Percentiles rank a stretch among this genome's conserved stretches.
Conservation (phyloP, 2,888 invertebrate species). For the Volucella inanis region DNA sequence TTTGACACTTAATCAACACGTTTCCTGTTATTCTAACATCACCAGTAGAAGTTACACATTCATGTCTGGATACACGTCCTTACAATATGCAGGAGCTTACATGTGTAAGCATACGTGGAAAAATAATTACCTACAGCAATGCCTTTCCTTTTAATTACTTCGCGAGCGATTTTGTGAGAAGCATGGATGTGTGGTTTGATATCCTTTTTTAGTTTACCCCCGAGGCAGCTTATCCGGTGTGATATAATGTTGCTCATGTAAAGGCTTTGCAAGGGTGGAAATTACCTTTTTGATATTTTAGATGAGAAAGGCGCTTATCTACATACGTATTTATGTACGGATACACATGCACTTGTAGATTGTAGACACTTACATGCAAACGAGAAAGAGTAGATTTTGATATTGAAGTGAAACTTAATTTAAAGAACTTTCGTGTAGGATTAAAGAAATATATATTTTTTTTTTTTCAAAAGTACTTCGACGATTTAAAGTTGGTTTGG, state of each 20-base stretch:
- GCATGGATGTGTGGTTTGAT: constrained; percentile 34
- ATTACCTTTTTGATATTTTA: constrained; percentile 45
- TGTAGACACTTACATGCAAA: too few relatives aligned
- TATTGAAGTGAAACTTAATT: too few relatives aligned
- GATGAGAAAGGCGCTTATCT: not conserved
- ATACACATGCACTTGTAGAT: too few relatives aligned
- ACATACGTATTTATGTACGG: too few relatives aligned
- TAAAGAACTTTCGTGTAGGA: too few relatives aligned
- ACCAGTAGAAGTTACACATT: constrained; percentile 29
- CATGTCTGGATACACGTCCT: constrained; percentile 18
- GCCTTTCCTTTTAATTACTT: constrained; percentile 67
- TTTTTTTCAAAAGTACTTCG: too few relatives aligned
- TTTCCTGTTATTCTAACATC: constrained; percentile 42
- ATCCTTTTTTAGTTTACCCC: constrained; percentile 49
- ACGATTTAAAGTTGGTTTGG: too few relatives aligned
- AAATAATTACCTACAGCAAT: constrained; percentile 69
- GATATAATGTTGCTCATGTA: constrained; percentile 27
- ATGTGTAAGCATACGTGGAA: constrained; percentile 67
- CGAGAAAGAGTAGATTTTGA: too few relatives aligned
- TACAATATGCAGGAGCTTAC: constrained; percentile 32
- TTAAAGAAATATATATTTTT: too few relatives aligned
- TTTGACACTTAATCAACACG: constrained; percentile 64
- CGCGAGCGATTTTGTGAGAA: constrained; percentile 40
- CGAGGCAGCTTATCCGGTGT: constrained; percentile 32
- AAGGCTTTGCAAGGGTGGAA: constrained; percentile 37